phyloP scores from a whole-genome alignment of 2,113 vertebrate species.

The Melanostigma gelatinosum region DNA sequence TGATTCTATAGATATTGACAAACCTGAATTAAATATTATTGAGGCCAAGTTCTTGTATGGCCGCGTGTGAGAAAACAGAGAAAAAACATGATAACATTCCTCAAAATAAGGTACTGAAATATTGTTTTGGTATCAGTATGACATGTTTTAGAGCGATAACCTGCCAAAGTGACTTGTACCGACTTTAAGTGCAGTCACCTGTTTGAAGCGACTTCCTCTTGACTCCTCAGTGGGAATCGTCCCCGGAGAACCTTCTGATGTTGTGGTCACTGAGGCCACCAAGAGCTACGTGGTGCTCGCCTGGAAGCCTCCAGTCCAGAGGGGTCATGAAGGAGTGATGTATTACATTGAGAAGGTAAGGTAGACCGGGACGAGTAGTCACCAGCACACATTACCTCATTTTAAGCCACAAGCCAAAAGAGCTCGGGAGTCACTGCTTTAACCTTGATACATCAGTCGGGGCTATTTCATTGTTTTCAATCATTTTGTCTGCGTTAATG shows the following conservation, averaged over 20 bases:
- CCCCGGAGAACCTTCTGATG: slow-evolving; percentile 90
- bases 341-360: slow-evolving; percentile 97
- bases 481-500: not conserved
- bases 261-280: slow-evolving; percentile 95
- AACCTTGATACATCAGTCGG: not conserved
- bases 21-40: not conserved
- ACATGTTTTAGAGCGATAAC: not conserved
- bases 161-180: not conserved
- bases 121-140: not conserved
- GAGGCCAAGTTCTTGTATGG: not conserved
- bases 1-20: not conserved
- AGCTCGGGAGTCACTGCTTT: not conserved
- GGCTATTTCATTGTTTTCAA: not conserved
- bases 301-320: slow-evolving; percentile 95
- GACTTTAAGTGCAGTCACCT: not conserved
- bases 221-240: slow-evolving; percentile 89
- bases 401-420: not conserved
- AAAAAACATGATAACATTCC: not conserved
- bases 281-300: slow-evolving; percentile 98
- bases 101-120: not conserved
- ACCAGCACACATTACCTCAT: not conserved
- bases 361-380: not conserved
- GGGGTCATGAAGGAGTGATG: slow-evolving; percentile 98
- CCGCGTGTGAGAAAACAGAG: not conserved
- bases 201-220: not conserved